Evolutionary conservation across 1,140 invertebrate species (phyloP).

Genomic region (Drosophila nasuta): DNA sequence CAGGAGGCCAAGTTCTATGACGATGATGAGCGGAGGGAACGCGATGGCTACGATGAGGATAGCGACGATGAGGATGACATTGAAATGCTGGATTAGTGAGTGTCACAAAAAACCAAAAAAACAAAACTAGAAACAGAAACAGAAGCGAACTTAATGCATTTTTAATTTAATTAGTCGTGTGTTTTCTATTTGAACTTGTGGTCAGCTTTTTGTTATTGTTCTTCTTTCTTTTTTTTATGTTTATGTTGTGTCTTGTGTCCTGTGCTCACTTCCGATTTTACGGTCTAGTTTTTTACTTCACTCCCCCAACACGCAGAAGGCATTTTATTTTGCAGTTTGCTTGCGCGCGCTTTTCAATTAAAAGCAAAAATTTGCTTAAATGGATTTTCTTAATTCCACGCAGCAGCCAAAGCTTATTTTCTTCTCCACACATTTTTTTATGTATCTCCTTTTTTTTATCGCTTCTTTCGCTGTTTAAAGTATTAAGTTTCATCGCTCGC

Average conservation of each 20-base stretch:
- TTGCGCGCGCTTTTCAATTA: conserved; percentile 42
- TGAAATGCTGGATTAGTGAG: conserved; percentile 72
- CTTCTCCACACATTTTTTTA: not conserved
- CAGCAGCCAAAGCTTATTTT: conserved; percentile 14
- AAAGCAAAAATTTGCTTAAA: conserved; percentile 40
- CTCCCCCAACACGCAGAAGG: not conserved
- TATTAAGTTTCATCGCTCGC: conserved; percentile 22
- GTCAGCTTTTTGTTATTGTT: not conserved
- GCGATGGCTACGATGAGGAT: conserved; percentile 47
- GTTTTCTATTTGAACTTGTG: not conserved
- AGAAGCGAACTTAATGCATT: not conserved
- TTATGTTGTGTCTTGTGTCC: not conserved
- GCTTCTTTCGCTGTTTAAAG: conserved; percentile 18
- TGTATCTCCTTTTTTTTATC: not conserved
- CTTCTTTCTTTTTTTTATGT: not conserved
- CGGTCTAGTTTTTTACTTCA: not conserved
- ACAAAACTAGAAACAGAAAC: too few relatives aligned
- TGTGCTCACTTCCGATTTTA: not conserved
- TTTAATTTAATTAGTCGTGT: conserved; percentile 41
- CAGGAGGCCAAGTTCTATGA: conserved; percentile 58
- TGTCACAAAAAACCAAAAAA: not conserved
- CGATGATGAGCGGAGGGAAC: conserved; percentile 41
- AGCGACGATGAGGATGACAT: conserved; percentile 73
- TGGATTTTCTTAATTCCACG: conserved; percentile 48
- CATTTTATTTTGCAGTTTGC: conserved; percentile 24